A percentile compares a stretch with the other conserved stretches of the same genome.
phyloP scores from a whole-genome alignment of 2,797 vertebrate species.

The Buceros bicornis region DNA sequence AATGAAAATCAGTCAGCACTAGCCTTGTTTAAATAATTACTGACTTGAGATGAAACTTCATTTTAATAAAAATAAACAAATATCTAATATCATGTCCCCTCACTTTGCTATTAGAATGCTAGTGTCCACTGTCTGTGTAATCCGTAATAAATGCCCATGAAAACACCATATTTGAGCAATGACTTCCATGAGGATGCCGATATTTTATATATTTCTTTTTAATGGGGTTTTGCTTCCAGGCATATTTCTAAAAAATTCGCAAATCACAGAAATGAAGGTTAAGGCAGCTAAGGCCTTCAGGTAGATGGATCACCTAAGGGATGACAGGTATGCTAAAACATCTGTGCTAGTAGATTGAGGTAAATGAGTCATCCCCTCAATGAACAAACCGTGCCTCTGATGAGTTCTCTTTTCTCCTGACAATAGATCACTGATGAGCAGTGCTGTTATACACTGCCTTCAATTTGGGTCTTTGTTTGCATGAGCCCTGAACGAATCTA shows the following conservation, averaged over 20 bases:
- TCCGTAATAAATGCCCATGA: background rate
- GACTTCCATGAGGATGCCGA: background rate
- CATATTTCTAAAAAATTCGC: background rate
- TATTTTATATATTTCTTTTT: conserved; percentile 13
- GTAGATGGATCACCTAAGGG: background rate
- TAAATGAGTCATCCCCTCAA: background rate
- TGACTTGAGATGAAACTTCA: background rate
- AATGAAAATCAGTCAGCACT: background rate
- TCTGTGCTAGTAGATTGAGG: background rate
- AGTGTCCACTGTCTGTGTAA: background rate
- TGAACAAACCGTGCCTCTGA: background rate
- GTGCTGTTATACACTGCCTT: background rate
- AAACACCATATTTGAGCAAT: background rate
- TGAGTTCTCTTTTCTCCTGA: background rate
- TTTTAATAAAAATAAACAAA: background rate
- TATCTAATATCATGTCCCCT: background rate
- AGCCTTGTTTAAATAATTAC: background rate
- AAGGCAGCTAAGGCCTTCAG: background rate
- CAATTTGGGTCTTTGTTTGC: background rate
- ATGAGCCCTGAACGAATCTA: background rate
- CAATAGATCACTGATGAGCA: background rate
- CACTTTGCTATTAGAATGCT: background rate
- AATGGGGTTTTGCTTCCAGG: background rate
- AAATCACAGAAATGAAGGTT: conserved; percentile 21
- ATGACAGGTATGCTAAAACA: conserved; percentile 12